A percentile compares a stretch with the other conserved stretches of the same genome.
Evolutionary conservation across 1,140 invertebrate species (phyloP).

Genomic region (Hirudo medicinalis): DNA sequence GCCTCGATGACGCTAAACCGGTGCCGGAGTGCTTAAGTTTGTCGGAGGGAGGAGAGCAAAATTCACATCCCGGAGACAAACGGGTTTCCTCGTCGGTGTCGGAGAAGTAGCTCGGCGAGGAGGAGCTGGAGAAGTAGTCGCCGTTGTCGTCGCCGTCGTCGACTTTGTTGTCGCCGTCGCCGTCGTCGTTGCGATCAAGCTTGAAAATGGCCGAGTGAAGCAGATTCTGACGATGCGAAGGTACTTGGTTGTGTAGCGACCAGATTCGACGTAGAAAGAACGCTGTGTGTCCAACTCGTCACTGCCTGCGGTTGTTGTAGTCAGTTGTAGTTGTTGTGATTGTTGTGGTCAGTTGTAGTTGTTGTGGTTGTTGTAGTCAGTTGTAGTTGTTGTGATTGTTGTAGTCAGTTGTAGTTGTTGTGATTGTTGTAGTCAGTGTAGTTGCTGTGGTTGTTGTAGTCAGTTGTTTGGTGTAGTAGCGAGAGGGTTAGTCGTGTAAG

Average conservation of each 20-base stretch:
- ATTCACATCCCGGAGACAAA: background rate
- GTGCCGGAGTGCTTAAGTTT: background rate
- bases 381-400: background rate
- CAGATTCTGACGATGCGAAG: conserved; percentile 16
- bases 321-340: background rate
- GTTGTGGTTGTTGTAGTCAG: background rate
- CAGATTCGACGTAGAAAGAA: conserved; percentile 16
- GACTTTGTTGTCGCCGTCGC: background rate
- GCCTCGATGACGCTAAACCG: background rate
- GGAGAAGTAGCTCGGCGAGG: background rate
- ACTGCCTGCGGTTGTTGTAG: background rate
- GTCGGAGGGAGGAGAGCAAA: background rate
- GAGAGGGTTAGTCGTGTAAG: background rate
- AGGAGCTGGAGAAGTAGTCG: background rate
- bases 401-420: background rate
- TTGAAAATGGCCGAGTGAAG: conserved; percentile 9
- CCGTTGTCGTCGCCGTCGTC: background rate
- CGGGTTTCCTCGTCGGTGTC: background rate
- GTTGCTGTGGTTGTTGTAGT: background rate
- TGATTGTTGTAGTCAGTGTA: background rate
- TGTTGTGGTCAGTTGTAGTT: background rate
- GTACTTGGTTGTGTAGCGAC: conserved; percentile 12
- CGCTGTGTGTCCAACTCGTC: conserved; percentile 16
- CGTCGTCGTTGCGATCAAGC: background rate
- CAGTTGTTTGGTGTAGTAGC: background rate